A percentile compares a stretch with the other conserved stretches of the same genome.
Conservation (phyloP, 2,888 invertebrate species). For the Noctua pronuba region DNA sequence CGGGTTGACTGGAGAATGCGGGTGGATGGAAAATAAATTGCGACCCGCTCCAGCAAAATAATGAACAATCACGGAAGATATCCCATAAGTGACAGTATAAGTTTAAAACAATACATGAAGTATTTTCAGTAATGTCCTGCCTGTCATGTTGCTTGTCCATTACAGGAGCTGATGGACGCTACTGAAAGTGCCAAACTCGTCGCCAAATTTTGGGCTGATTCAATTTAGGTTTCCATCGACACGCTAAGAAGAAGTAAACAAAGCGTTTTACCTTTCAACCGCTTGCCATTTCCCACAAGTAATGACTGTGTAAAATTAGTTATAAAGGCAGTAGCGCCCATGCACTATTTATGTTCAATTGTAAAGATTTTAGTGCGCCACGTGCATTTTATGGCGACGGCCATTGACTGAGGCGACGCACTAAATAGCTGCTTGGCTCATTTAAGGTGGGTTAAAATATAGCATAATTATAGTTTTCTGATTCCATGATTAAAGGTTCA, state of each 20-base stretch:
- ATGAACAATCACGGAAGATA: too few relatives aligned
- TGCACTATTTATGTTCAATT: constrained; percentile 34
- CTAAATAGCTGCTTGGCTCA: constrained; percentile 20
- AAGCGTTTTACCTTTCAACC: neutral
- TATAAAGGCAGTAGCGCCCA: constrained; percentile 9
- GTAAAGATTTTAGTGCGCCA: constrained; percentile 36
- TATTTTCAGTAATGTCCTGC: neutral
- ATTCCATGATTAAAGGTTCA: neutral
- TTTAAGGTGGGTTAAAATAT: neutral
- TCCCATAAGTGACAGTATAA: too few relatives aligned
- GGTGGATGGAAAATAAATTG: too few relatives aligned
- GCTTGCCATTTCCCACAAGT: constrained; percentile 7
- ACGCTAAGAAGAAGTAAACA: constrained; percentile 6
- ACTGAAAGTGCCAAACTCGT: neutral
- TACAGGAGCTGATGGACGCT: neutral
- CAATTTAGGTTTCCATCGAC: neutral
- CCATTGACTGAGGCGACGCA: constrained; percentile 45
- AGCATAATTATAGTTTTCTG: constrained; percentile 1
- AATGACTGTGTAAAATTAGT: constrained; percentile 2
- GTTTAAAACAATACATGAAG: too few relatives aligned
- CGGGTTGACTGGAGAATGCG: too few relatives aligned
- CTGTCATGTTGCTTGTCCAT: neutral
- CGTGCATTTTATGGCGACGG: constrained; percentile 44
- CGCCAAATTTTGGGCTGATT: neutral
- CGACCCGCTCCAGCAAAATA: too few relatives aligned